A percentile compares a stretch with the other conserved stretches of the same genome.
Evolutionary conservation across 2,113 vertebrate species (phyloP).

Genomic region (Sarotherodon lohbergeri): DNA sequence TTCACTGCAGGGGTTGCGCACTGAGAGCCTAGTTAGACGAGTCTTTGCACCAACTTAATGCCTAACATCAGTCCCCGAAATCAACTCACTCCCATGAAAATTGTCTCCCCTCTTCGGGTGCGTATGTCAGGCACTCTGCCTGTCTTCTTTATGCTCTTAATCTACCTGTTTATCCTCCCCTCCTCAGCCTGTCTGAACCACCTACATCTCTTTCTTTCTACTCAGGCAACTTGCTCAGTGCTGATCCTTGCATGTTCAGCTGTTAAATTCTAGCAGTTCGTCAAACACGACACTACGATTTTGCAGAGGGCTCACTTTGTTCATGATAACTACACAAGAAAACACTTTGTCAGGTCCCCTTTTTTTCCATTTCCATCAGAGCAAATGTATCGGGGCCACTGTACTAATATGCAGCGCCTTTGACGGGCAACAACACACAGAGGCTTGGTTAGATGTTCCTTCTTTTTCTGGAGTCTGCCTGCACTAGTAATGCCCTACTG

Average conservation of each 20-base stretch:
- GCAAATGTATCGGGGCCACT: not conserved
- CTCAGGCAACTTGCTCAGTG: not conserved
- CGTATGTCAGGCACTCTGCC: not conserved
- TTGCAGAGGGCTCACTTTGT: slow-evolving; percentile 38
- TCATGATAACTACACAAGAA: slow-evolving; percentile 16
- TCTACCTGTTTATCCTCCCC: slow-evolving; percentile 32
- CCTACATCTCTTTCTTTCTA: slow-evolving; percentile 3
- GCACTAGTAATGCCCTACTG: not conserved
- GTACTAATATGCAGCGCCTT: not conserved
- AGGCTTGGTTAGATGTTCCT: not conserved
- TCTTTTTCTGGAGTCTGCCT: not conserved
- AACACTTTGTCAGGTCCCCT: slow-evolving; percentile 5
- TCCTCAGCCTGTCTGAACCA: slow-evolving; percentile 1
- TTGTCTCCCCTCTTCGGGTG: not conserved
- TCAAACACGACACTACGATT: slow-evolving; percentile 16
- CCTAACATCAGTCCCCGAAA: slow-evolving; percentile 40
- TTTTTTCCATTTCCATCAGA: slow-evolving; percentile 3
- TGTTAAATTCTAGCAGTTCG: slow-evolving; percentile 27
- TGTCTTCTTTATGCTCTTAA: slow-evolving; percentile 13
- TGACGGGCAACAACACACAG: not conserved
- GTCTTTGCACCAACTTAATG: slow-evolving; percentile 3
- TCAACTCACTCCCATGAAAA: slow-evolving; percentile 14
- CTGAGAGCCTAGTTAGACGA: slow-evolving; percentile 2
- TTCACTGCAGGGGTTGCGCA: slow-evolving; percentile 32
- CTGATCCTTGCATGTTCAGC: slow-evolving; percentile 27